Conservation (phyloP, 2,113 vertebrate genomes). For the Campylomormyrus tamandua region DNA sequence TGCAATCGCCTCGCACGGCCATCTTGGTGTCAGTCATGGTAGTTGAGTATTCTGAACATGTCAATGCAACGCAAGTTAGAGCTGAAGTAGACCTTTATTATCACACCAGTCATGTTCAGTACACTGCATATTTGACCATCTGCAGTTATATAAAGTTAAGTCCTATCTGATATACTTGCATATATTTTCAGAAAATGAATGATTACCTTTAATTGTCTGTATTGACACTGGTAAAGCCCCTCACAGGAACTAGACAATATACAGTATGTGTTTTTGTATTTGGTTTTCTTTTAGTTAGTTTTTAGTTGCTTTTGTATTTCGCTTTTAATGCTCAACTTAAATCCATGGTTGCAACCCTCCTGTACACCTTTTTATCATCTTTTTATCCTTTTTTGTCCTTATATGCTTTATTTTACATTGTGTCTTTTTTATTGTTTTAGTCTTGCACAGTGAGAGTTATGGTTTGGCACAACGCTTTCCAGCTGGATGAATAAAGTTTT, state of each 20-base stretch:
- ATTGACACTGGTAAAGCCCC: neutral
- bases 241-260: neutral
- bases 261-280: neutral
- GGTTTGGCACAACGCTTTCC: neutral
- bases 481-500: neutral
- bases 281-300: neutral
- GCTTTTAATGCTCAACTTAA: neutral
- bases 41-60: neutral
- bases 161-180: neutral
- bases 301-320: neutral
- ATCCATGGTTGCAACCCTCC: neutral
- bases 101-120: neutral
- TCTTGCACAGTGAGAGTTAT: neutral
- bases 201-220: neutral
- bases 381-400: neutral
- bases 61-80: neutral
- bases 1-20: neutral
- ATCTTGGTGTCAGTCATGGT: neutral
- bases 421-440: neutral
- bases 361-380: neutral
- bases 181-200: neutral
- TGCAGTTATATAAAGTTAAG: neutral
- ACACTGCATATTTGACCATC: neutral
- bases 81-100: neutral
- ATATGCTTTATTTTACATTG: neutral